A percentile compares a stretch with the other conserved stretches of the same genome.
These are phyloP conservation scores for Microtus richardsoni DNA, from an alignment of 2,113 vertebrate species.

Conservation along the genomic window DNA sequence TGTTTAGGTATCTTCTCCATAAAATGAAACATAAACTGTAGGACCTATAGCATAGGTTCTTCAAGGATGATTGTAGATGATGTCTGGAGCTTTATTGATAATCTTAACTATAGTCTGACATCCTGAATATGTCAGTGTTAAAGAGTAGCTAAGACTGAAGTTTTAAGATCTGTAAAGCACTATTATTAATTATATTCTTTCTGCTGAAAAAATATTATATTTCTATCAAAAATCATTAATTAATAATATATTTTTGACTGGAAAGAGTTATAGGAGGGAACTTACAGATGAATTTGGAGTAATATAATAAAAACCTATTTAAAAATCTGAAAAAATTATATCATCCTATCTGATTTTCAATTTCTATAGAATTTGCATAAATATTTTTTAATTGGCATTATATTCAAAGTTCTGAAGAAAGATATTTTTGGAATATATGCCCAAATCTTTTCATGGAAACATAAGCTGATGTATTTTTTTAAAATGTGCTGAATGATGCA, in stretches of 20 bases:
- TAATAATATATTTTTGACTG: background rate
- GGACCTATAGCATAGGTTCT: background rate
- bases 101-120: background rate
- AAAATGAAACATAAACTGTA: background rate
- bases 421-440: constrained; percentile 24
- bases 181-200: background rate
- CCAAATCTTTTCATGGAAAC: constrained; percentile 16
- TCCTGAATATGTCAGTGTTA: background rate
- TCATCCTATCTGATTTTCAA: background rate
- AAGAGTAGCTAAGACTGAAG: background rate
- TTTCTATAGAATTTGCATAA: constrained; percentile 13
- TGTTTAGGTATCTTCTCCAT: background rate
- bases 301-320: background rate
- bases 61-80: background rate
- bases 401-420: background rate
- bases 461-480: constrained; percentile 14
- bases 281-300: background rate
- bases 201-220: background rate
- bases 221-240: background rate
- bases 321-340: background rate
- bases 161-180: background rate
- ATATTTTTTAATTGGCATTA: background rate
- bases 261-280: background rate
- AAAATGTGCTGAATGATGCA: background rate
- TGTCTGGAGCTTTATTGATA: background rate